Evolutionary conservation across 2,797 vertebrate species (phyloP).

Genomic region (Melanogrammus aeglefinus): DNA sequence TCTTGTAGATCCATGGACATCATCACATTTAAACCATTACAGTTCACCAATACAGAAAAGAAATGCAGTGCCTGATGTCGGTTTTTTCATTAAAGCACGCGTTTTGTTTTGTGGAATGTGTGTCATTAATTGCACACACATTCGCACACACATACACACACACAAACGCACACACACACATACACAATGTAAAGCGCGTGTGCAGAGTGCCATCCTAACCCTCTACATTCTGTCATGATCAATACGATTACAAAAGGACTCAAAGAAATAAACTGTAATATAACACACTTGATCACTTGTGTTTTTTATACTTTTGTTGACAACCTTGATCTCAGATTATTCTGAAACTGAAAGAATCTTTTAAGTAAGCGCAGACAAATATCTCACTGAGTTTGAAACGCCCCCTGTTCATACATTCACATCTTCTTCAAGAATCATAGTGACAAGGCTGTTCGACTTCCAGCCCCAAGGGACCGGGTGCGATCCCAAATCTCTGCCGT

Average conservation of each 20-base stretch:
- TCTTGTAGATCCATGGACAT: not conserved
- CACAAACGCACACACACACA: not conserved
- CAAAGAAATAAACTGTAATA: not conserved
- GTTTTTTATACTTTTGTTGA: not conserved
- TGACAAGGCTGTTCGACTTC: not conserved
- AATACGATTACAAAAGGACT: slow-evolving; percentile 9
- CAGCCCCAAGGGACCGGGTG: not conserved
- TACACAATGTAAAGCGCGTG: slow-evolving; percentile 21
- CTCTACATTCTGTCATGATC: slow-evolving; percentile 7
- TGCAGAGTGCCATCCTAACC: slow-evolving; percentile 3
- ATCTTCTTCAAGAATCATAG: not conserved
- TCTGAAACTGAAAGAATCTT: not conserved
- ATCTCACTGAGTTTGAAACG: not conserved
- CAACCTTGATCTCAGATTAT: not conserved
- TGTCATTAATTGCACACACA: not conserved
- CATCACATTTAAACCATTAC: not conserved
- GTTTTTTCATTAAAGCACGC: slow-evolving; percentile 23
- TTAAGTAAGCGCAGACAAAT: not conserved
- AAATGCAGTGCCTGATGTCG: not conserved
- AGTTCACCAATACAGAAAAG: slow-evolving; percentile 29
- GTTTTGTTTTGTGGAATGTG: slow-evolving; percentile 15
- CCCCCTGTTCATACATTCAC: not conserved
- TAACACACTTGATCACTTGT: not conserved
- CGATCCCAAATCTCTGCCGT: not conserved
- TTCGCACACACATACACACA: slow-evolving; percentile 8